Percentiles rank a stretch among this genome's conserved stretches.
These are phyloP conservation scores for Rhombomys opimus DNA, from an alignment of 2,113 vertebrate genomes.

Conservation along the genomic window DNA sequence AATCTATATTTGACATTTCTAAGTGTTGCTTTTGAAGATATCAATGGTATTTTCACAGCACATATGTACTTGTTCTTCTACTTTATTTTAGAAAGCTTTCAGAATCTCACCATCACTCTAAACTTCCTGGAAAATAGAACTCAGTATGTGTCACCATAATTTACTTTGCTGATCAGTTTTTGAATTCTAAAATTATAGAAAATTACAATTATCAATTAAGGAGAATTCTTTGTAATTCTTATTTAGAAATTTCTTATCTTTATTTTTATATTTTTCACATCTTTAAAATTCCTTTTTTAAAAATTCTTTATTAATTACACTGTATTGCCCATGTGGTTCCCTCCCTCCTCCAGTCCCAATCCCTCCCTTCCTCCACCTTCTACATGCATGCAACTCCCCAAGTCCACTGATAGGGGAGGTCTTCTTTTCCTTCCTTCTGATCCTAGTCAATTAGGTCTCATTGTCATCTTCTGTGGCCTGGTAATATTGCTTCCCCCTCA, in stretches of 20 bases:
- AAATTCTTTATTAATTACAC: too few species aligned
- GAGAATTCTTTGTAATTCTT: slow-evolving; percentile 29
- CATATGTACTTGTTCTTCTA: neutral
- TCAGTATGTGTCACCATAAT: neutral
- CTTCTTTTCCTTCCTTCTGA: too few species aligned
- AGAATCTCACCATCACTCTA: neutral
- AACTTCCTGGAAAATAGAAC: neutral
- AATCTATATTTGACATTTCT: neutral
- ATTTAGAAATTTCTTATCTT: neutral
- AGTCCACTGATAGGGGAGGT: too few species aligned
- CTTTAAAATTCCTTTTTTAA: slow-evolving; percentile 26
- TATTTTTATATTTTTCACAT: neutral
- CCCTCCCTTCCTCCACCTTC: too few species aligned
- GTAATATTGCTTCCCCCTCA: too few species aligned
- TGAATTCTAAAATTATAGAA: slow-evolving; percentile 9
- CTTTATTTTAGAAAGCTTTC: neutral
- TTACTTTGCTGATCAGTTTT: neutral
- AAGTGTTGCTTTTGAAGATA: neutral
- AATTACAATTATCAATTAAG: neutral
- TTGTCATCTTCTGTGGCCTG: too few species aligned
- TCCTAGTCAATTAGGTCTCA: too few species aligned
- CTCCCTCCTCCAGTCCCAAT: too few species aligned
- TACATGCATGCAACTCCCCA: too few species aligned
- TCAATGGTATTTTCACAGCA: neutral
- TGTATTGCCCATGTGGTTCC: too few species aligned